Evolutionary conservation across 2,797 vertebrate genomes (phyloP), one percentile per base, ranked within the genome.

Genomic region (Typhlichthys eigenmanni): DNA sequence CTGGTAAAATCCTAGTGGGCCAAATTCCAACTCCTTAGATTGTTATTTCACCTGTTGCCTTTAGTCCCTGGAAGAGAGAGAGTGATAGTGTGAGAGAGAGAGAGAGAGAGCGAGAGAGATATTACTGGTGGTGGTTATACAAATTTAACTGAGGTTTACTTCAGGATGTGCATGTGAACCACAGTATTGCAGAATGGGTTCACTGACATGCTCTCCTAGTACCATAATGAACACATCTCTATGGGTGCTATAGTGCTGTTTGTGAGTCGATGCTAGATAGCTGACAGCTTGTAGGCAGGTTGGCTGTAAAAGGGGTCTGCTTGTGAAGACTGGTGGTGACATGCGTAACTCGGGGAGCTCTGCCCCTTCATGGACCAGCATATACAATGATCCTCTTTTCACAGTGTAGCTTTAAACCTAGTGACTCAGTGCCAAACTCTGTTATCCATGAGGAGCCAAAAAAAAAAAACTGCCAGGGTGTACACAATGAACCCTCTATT

Each of bases 311-410:
- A 43, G 5, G 79, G 64, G 47, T 69, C 34, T 60, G 73, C 74
- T 79, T 78, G 69, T 78, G 59, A 46, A 64, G 76, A 79, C 72
- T 72, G 85, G 64, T 53, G 66, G 84, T 82, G 87, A 85, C 88
- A 86, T 80, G 74, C 79, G 76, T 73, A 75, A 74, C 76, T 66
- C 74, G 52, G 66, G 68, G 76, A 81, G 78, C 69, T 72, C 48
- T 54, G 59, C 32, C 69, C 75, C 64, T 64, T 79, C 81, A 79
- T 59, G 38, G 75, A 72, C 62, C 55, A 72, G 64, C 72, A 12
- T n/a, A 46, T 48, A 90, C 87, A 92, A 91, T 86, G 87, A 87
- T 59, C 72, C 76, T 76, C 81, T 87, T 91, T 79, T 91, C 66
- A 59, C 13, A 7, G 7, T 46, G 69, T 63, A 54, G 81, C 55